phyloP scores from a whole-genome alignment of 2,888 invertebrate species.

The Drosophila sordidula region DNA sequence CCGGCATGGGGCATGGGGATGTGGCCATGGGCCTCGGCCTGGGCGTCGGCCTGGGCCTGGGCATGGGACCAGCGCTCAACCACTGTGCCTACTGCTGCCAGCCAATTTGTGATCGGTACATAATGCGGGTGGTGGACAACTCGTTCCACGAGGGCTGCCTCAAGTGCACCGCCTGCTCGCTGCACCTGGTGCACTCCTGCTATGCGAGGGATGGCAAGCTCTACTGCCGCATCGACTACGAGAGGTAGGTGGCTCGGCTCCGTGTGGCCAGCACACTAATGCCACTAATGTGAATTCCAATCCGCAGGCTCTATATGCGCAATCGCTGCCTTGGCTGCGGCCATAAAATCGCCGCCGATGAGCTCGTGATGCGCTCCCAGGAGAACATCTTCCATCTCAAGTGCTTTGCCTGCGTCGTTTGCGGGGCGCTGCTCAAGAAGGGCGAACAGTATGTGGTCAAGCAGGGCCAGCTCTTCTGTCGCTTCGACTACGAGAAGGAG shows the following conservation, averaged over 20 bases:
- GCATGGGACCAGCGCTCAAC: constrained; percentile 40
- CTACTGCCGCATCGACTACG: constrained; percentile 92
- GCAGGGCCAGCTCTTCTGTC: constrained; percentile 91
- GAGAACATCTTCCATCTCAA: constrained; percentile 91
- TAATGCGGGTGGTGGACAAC: constrained; percentile 90
- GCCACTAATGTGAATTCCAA: constrained; percentile 9
- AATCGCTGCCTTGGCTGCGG: constrained; percentile 91
- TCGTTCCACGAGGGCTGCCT: constrained; percentile 92
- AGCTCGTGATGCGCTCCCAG: constrained; percentile 92
- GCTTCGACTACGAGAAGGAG: constrained; percentile 92
- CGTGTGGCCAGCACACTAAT: neutral
- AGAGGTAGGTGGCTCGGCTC: constrained; percentile 87
- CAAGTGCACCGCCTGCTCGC: constrained; percentile 90
- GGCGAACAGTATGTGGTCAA: constrained; percentile 93
- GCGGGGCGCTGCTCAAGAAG: constrained; percentile 90
- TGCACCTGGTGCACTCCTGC: constrained; percentile 90
- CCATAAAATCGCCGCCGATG: constrained; percentile 90
- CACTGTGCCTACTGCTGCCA: constrained; percentile 90
- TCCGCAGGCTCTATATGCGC: constrained; percentile 88
- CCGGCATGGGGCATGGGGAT: constrained; percentile 14
- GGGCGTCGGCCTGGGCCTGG: constrained; percentile 12
- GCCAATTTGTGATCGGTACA: constrained; percentile 90
- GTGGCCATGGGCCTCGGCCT: constrained; percentile 13
- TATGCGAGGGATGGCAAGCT: constrained; percentile 91
- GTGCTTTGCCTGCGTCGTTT: constrained; percentile 92